Evolutionary conservation across 2,888 invertebrate genomes (phyloP), one percentile per base, ranked within the genome.

Genomic region (Scaptomyza parva): DNA sequence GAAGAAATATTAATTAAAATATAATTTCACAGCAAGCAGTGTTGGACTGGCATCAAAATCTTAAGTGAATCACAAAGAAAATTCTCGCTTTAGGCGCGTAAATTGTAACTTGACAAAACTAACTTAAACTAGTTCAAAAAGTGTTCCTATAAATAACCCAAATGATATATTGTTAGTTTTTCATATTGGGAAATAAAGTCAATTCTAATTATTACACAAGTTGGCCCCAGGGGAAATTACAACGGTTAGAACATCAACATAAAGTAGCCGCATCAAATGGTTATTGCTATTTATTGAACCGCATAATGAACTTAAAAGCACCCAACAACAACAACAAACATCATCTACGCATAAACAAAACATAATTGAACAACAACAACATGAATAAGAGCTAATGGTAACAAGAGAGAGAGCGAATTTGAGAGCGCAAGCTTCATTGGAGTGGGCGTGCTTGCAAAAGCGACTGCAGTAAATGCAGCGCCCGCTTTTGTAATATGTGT

Each of bases 301-400:
- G 68, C 63, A 64, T 63, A 72, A 76, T 52, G 54, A 45, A 61
- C 58, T 41, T 43, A 52, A 68, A 51, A n/a, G 60, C 68, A 64
- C 67, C 63, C 68, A 67, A 79, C 40, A 62, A 72, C 57, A 68
- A 55, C 30, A 40, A 53, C 20, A 64, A 41, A 17, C 28, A 55
- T 41, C 35, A 52, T 53, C 43, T 69, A 86, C 76, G 81, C 86
- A 74, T 83, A 76, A 84, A 76, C 78, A 77, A 76, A 70, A 47
- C 65, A 57, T 59, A 74, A 74, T 68, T 82, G 58, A 64, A 75
- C 43, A 61, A 76, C 73, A 77, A 70, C 26, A 64, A 39, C 40
- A 24, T n/a, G n/a, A n/a, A n/a, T n/a, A 41, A 52, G 22, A 63
- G 41, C 33, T 20, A 53, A 3, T n/a, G 33, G n/a, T 28, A 11